phyloP scores from a whole-genome alignment of 2,888 invertebrate genomes.

The Drosophila diplacantha region DNA sequence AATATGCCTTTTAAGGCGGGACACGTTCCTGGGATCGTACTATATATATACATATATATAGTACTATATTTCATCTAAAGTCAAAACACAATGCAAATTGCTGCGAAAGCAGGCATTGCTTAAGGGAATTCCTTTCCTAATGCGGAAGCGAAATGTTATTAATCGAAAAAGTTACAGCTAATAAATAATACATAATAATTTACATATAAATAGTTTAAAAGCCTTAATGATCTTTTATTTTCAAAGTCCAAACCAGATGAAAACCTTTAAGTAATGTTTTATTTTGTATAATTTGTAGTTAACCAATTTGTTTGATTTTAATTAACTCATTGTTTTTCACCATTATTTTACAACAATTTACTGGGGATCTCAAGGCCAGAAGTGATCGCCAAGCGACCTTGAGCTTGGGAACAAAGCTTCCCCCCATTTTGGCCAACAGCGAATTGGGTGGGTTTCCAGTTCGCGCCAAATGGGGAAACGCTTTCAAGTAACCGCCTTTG shows the following conservation, averaged over 20 bases:
- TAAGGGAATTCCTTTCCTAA: not conserved
- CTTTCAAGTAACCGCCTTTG: constrained; percentile 57
- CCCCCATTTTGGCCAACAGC: constrained; percentile 14
- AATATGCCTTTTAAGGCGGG: constrained; percentile 66
- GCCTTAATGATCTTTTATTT: not conserved
- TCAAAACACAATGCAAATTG: constrained; percentile 2
- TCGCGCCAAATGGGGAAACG: constrained; percentile 40
- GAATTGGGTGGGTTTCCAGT: constrained; percentile 20
- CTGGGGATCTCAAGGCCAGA: constrained; percentile 4
- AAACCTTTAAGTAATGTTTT: not conserved
- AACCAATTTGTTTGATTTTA: not conserved
- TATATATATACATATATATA: not conserved
- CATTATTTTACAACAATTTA: constrained; percentile 3
- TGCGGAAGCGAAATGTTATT: not conserved
- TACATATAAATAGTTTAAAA: not conserved
- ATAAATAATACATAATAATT: not conserved
- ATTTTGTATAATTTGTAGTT: not conserved
- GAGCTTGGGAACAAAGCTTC: constrained; percentile 24
- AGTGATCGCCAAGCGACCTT: constrained; percentile 24
- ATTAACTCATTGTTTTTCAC: not conserved
- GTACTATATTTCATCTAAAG: not conserved
- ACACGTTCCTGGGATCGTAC: constrained; percentile 17
- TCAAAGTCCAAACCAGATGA: not conserved
- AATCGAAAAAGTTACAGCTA: not conserved
- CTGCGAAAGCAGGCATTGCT: not conserved